Base-by-base conservation (phyloP, 2,113 vertebrate species). In the Proteles cristata region DNA sequence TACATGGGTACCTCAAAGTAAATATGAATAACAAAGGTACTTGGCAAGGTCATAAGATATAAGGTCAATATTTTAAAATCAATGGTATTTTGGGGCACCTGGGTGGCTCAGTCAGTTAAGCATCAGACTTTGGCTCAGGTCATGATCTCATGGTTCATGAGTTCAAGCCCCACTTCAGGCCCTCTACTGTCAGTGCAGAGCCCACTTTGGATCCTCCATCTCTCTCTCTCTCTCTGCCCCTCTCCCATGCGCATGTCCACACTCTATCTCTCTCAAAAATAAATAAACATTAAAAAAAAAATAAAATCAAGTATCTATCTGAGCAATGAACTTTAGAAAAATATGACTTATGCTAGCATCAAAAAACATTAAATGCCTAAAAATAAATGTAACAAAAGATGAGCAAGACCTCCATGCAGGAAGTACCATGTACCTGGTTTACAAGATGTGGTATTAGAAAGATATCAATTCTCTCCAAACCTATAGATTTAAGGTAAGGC, bases 331-430 rank as follows among this genome's bases (percentile, higher is more conserved):
- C 21, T 43, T 79, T 84, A 79, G 58, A 8, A 86, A 96, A 80
- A 61, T 69, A 43, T 80, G 26, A 50, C 63, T 89, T 69, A 45
- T 58, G 66, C 8, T 81, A 92, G 19, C 79, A 80, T 77, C 48
- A 79, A 65, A 85, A 96, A 83, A 55, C 2, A 86, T 50, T 50
- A 45, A 89, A 89, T 74, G 35, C 11, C 6, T 92, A 28, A 77
- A 69, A 77, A 55, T 77, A 77, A 82, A 90, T 77, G 53, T 77
- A 88, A 58, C 63, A 73, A 95, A 71, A 93, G 58, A 65, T 58
- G 28, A 39, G 31, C 8, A 65, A 90, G 43, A 55, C 3, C 43
- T 76, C 50, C 33, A 81, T 7, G 39, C 11, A 87, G 82, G 81
- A 86, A 90, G 35, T 71, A 88, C 23, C 19, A 77, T 39, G 26